Evolutionary conservation across 1,140 invertebrate species (phyloP).

Genomic region (Monochamus saltuarius): DNA sequence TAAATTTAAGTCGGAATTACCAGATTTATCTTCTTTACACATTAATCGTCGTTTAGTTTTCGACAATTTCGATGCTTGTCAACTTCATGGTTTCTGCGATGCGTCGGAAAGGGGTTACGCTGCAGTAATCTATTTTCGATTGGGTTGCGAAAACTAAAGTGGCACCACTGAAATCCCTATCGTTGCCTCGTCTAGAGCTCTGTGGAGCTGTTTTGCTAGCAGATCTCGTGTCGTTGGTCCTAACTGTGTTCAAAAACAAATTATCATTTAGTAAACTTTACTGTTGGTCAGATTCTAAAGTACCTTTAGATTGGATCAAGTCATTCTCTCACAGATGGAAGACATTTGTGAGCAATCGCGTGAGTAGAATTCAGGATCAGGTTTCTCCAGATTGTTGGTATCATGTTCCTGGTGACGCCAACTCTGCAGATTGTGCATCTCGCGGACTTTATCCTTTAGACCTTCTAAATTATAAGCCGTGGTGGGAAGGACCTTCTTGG

Average conservation of each 20-base stretch:
- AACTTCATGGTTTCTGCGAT: too few relatives aligned
- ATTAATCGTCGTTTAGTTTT: too few relatives aligned
- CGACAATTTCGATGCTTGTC: too few relatives aligned
- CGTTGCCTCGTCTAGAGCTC: constrained; percentile 7
- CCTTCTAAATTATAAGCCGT: constrained; percentile 29
- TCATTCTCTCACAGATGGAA: constrained; percentile 10
- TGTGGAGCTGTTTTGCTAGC: constrained; percentile 9
- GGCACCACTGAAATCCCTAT: constrained; percentile 7
- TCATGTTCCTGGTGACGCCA: constrained; percentile 43
- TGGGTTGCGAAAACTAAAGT: background rate
- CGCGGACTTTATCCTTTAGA: constrained; percentile 39
- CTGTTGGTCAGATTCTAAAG: constrained; percentile 16
- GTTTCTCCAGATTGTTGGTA: constrained; percentile 31
- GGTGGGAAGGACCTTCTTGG: constrained; percentile 38
- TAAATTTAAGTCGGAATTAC: too few relatives aligned
- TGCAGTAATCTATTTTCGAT: background rate
- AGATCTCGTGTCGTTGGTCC: background rate
- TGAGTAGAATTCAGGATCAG: constrained; percentile 18
- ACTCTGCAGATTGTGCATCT: constrained; percentile 50
- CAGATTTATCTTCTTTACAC: too few relatives aligned
- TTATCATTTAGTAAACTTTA: background rate
- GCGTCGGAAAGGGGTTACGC: too few relatives aligned
- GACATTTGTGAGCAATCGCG: constrained; percentile 29
- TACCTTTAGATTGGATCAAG: constrained; percentile 27
- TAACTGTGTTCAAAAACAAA: background rate